These are phyloP conservation scores for Cenopis cana DNA, from an alignment of 2,888 invertebrate species.

Conservation along the genomic window DNA sequence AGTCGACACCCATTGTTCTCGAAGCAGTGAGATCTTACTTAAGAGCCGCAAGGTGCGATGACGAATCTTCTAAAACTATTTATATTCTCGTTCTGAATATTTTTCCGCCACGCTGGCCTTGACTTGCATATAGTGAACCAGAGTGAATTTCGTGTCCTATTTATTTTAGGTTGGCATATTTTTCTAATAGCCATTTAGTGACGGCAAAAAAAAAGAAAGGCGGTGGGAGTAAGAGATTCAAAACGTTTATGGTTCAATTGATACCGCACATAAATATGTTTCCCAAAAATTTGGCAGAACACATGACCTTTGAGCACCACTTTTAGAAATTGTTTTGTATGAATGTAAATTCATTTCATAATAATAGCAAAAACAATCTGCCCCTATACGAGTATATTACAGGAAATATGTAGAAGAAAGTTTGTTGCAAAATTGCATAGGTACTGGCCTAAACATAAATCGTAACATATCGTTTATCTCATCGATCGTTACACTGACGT, in stretches of 20 bases:
- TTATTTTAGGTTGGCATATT: conserved; percentile 46
- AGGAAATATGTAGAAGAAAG: too few species aligned
- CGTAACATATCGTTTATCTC: not conserved
- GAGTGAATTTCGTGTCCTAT: conserved; percentile 48
- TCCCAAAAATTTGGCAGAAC: too few species aligned
- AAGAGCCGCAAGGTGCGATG: conserved; percentile 48
- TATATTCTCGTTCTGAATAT: conserved; percentile 53
- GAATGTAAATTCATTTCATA: too few species aligned
- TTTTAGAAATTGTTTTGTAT: too few species aligned
- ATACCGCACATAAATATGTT: too few species aligned
- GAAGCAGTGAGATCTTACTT: conserved; percentile 38
- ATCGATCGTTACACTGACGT: not conserved
- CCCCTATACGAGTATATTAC: too few species aligned
- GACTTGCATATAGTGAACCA: conserved; percentile 52
- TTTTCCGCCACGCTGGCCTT: conserved; percentile 54
- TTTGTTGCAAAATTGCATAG: not conserved
- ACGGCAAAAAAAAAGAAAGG: not conserved
- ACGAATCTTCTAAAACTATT: conserved; percentile 48
- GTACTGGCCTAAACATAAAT: not conserved
- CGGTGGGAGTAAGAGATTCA: not conserved
- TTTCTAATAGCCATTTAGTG: conserved; percentile 39
- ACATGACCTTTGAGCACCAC: too few species aligned
- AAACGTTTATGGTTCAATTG: not conserved
- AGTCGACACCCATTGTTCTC: conserved; percentile 19
- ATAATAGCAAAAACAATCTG: too few species aligned